A percentile compares a stretch with the other conserved stretches of the same genome.
Conservation (phyloP, 2,797 vertebrate species). For the Psittacula echo region DNA sequence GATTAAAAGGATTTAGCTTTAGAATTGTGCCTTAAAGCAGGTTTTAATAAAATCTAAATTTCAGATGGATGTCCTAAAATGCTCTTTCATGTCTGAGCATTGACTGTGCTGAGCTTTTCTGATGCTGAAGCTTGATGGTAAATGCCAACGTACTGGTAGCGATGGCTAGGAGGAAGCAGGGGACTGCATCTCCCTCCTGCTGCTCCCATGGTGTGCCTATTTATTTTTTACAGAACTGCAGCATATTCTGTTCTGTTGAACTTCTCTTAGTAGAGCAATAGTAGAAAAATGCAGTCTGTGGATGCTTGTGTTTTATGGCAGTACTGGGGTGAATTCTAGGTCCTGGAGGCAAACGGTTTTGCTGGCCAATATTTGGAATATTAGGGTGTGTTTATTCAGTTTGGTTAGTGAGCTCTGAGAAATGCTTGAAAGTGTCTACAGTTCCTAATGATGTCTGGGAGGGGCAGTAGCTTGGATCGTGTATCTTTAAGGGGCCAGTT, state of each 20-base stretch:
- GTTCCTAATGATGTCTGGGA: accelerated
- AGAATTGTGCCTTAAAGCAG: background rate
- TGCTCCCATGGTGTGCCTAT: accelerated
- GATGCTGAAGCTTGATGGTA: background rate
- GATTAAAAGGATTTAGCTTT: background rate
- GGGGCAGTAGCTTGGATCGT: too few relatives aligned
- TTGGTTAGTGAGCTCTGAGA: background rate
- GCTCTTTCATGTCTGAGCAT: background rate
- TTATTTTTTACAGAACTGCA: background rate
- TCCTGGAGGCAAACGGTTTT: background rate
- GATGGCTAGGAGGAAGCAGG: background rate
- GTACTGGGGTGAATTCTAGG: accelerated
- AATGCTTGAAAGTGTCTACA: background rate
- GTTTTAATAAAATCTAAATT: background rate
- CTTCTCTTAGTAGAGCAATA: background rate
- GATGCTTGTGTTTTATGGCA: background rate
- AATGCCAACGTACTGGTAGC: background rate
- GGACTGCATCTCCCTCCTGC: background rate
- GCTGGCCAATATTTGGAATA: background rate
- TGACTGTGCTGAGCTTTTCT: background rate
- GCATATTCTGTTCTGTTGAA: background rate
- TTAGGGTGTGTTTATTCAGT: background rate
- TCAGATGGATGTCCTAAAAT: background rate
- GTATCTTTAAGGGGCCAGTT: background rate
- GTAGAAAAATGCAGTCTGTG: background rate